phyloP scores from a whole-genome alignment of 1,140 invertebrate species.

The Zaprionus vittiger region DNA sequence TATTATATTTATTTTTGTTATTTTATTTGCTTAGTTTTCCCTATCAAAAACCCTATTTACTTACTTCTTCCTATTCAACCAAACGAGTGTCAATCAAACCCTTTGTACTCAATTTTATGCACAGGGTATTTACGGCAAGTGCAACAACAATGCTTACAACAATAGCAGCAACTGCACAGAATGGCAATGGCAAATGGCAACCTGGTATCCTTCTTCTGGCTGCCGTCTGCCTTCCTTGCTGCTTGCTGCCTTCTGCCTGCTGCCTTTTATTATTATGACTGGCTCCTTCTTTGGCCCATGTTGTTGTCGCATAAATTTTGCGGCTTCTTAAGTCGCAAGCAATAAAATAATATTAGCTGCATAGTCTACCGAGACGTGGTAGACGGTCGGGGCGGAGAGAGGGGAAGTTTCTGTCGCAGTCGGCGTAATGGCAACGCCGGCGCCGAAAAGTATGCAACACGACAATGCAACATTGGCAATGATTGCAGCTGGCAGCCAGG shows the following conservation, averaged over 20 bases:
- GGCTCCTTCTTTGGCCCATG: constrained; percentile 37
- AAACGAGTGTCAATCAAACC: too few species aligned
- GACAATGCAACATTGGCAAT: constrained; percentile 72
- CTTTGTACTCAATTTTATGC: not conserved
- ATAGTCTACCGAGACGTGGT: constrained; percentile 43
- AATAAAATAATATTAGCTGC: constrained; percentile 83
- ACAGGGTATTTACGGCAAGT: constrained; percentile 31
- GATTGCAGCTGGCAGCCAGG: constrained; percentile 68
- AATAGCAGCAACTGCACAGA: constrained; percentile 59
- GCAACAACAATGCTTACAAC: constrained; percentile 38
- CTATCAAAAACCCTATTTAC: too few species aligned
- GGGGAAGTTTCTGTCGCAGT: constrained; percentile 6
- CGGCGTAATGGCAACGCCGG: constrained; percentile 25
- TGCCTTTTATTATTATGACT: constrained; percentile 79
- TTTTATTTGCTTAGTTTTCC: too few species aligned
- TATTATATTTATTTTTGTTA: too few species aligned
- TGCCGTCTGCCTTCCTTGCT: not conserved
- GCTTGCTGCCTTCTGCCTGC: constrained; percentile 37
- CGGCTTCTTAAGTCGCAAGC: constrained; percentile 82
- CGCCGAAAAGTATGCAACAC: constrained; percentile 76
- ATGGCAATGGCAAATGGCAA: constrained; percentile 67
- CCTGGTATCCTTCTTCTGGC: constrained; percentile 63
- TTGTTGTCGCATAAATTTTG: constrained; percentile 83
- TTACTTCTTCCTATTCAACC: too few species aligned
- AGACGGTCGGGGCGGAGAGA: not conserved